A percentile compares a stretch with the other conserved stretches of the same genome.
Evolutionary conservation across 2,113 vertebrate genomes (phyloP).

Genomic region (Rhinichthys klamathensis): DNA sequence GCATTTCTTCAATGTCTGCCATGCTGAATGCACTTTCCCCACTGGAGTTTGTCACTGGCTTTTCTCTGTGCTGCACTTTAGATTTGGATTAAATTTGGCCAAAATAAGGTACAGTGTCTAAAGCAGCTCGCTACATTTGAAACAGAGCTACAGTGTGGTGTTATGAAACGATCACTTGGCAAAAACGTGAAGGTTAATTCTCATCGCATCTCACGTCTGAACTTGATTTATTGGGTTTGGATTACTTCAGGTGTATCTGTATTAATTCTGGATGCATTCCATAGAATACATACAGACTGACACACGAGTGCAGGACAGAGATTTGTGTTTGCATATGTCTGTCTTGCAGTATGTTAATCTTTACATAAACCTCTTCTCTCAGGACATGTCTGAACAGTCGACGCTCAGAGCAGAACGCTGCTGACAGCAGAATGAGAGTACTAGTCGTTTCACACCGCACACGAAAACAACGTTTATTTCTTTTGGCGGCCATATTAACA

Average conservation of each 20-base stretch:
- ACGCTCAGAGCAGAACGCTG: not conserved
- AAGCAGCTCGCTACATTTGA: not conserved
- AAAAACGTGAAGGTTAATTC: slow-evolving; percentile 3
- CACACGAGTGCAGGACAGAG: not conserved
- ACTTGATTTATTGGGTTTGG: slow-evolving; percentile 28
- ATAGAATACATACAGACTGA: slow-evolving; percentile 13
- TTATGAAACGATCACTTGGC: slow-evolving; percentile 20
- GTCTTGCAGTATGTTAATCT: slow-evolving; percentile 37
- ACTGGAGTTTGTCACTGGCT: not conserved
- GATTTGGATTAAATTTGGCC: no score
- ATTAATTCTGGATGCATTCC: slow-evolving; percentile 34
- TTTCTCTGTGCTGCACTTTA: not conserved
- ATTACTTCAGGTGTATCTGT: not conserved
- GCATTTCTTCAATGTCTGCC: not conserved
- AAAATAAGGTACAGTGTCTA: not conserved
- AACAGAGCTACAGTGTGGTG: slow-evolving; percentile 2
- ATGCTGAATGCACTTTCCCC: not conserved
- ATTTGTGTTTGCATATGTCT: slow-evolving; percentile 35
- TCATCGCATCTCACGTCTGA: slow-evolving; percentile 14
- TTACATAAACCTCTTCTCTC: slow-evolving; percentile 24
- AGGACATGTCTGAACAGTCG: not conserved
- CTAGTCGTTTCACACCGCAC: not conserved
- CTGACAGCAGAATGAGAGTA: not conserved
- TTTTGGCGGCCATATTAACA: slow-evolving; percentile 21
- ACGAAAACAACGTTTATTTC: slow-evolving; percentile 8